Percentiles rank a stretch among this genome's conserved stretches.
Conservation (phyloP, 2,797 vertebrate species). For the Lepidocolaptes lacrymiger region DNA sequence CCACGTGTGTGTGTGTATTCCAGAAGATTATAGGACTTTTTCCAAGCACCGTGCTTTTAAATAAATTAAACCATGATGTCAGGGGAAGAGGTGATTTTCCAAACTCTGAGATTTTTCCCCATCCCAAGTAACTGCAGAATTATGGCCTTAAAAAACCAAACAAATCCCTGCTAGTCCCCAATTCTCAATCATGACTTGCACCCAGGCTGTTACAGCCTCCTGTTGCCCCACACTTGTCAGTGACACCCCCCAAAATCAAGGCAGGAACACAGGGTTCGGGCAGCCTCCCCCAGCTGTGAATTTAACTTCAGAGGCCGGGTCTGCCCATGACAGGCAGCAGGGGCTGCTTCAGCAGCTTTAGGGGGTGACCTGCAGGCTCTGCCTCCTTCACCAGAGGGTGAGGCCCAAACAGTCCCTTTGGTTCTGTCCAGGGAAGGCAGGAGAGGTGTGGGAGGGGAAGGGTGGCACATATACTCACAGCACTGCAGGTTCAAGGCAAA, state of each 20-base stretch:
- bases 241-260: background rate
- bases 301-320: fast-evolving
- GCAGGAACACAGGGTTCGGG: background rate
- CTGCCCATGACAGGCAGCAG: background rate
- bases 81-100: background rate
- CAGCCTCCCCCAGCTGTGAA: background rate
- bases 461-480: background rate
- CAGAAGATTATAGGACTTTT: background rate
- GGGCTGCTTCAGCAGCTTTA: background rate
- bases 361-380: background rate
- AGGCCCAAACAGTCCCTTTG: background rate
- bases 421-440: fast-evolving
- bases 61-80: background rate
- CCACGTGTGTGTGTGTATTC: fast-evolving
- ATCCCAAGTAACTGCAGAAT: background rate
- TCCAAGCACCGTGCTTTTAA: background rate
- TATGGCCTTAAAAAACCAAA: background rate
- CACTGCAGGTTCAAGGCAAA: background rate
- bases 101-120: background rate
- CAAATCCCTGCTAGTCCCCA: background rate
- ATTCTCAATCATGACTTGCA: background rate
- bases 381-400: background rate
- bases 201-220: background rate
- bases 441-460: background rate
- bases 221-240: background rate